Evolutionary conservation across 2,888 invertebrate genomes (phyloP).

Genomic region (Trissonchulus latispiculum): DNA sequence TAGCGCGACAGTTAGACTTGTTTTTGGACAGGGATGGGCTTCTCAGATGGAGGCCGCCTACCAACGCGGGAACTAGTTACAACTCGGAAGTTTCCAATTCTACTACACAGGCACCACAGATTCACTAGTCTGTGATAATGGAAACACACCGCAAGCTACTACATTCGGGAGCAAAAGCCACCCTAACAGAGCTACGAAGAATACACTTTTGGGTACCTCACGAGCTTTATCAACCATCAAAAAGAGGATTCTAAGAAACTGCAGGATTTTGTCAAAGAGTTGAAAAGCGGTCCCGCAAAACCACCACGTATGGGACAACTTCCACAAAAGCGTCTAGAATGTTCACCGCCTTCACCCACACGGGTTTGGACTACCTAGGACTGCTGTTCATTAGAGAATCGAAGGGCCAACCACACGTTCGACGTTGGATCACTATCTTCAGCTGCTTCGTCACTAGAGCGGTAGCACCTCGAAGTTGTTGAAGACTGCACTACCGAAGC

Average conservation of each 20-base stretch:
- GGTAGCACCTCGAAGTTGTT: conserved; percentile 44
- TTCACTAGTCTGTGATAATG: too few relatives aligned
- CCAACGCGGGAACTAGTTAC: too few relatives aligned
- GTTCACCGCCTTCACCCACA: background rate
- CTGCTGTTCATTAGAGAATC: too few relatives aligned
- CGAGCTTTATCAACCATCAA: background rate
- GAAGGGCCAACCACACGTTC: too few relatives aligned
- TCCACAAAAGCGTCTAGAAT: background rate
- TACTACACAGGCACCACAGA: too few relatives aligned
- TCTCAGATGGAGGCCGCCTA: too few relatives aligned
- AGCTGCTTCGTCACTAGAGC: conserved; percentile 46
- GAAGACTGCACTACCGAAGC: conserved; percentile 33
- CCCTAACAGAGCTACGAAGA: background rate
- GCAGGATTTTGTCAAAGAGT: conserved; percentile 1
- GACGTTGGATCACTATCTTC: conserved; percentile 43
- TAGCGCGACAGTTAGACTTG: background rate
- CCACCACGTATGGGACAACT: background rate
- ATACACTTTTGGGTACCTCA: conserved; percentile 6
- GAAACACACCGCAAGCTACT: background rate
- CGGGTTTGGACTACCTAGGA: conserved; percentile 1
- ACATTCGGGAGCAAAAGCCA: background rate
- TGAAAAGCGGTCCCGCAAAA: background rate
- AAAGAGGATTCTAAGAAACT: too few relatives aligned
- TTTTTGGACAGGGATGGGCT: background rate
- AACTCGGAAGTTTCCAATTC: too few relatives aligned